Conservation (phyloP, 2,113 vertebrate genomes). For the Synodontis membranacea region DNA sequence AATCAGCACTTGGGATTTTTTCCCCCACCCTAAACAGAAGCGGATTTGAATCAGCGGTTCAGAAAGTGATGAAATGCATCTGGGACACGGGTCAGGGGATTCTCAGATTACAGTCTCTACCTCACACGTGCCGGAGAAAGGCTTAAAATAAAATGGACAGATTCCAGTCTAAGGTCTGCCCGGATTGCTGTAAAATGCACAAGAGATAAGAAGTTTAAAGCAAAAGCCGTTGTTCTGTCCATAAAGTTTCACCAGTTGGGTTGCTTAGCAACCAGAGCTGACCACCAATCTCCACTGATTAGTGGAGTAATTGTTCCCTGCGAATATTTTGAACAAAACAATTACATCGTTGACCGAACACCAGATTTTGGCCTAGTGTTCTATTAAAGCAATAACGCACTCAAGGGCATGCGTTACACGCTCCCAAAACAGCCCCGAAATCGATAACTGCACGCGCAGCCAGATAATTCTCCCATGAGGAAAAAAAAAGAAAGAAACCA, state of each 20-base stretch:
- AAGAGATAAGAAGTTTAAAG: neutral
- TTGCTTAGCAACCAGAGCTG: neutral
- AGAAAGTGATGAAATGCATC: neutral
- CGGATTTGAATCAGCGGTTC: neutral
- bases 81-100: neutral
- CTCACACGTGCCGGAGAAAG: neutral
- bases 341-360: neutral
- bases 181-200: neutral
- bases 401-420: neutral
- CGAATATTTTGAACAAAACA: neutral
- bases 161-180: neutral
- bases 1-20: neutral
- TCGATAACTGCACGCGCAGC: neutral
- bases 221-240: neutral
- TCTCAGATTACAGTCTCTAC: neutral
- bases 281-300: neutral
- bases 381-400: neutral
- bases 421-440: neutral
- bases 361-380: neutral
- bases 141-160: neutral
- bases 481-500: too few species aligned
- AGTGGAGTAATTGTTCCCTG: neutral
- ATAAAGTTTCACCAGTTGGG: neutral
- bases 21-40: neutral
- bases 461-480: neutral